Percentiles rank a stretch among this genome's conserved stretches.
Evolutionary conservation across 2,113 vertebrate genomes (phyloP).

Genomic region (Catharus minimus): DNA sequence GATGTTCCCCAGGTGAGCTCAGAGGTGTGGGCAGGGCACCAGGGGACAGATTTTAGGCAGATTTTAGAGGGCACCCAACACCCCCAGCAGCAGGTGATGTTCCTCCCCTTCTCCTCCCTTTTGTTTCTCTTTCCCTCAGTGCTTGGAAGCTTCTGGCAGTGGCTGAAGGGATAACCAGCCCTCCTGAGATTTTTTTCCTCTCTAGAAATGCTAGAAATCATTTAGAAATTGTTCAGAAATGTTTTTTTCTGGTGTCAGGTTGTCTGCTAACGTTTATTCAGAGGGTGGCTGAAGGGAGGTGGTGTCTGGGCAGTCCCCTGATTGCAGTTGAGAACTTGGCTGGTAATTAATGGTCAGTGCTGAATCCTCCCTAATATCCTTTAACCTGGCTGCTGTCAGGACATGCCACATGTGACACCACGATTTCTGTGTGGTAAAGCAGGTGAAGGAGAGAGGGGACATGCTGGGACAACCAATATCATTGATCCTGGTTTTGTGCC

Average conservation of each 20-base stretch:
- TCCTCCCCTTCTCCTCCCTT: neutral
- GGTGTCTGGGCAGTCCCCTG: neutral
- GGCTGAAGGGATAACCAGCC: neutral
- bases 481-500: neutral
- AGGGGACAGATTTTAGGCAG: neutral
- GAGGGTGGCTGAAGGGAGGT: neutral
- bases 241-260: neutral
- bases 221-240: neutral
- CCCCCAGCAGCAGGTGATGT: neutral
- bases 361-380: neutral
- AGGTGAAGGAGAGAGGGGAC: neutral
- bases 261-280: neutral
- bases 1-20: neutral
- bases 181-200: neutral
- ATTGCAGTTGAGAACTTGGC: neutral
- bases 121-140: neutral
- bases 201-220: neutral
- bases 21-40: neutral
- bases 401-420: neutral
- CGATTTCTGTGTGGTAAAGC: neutral
- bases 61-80: neutral
- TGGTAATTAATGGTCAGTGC: slow-evolving; percentile 41
- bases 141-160: neutral
- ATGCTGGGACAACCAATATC: neutral
- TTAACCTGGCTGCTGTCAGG: neutral